Evolutionary conservation across 1,140 invertebrate species (phyloP), one percentile per base, ranked within the genome.

Genomic region (Theocolax elegans): DNA sequence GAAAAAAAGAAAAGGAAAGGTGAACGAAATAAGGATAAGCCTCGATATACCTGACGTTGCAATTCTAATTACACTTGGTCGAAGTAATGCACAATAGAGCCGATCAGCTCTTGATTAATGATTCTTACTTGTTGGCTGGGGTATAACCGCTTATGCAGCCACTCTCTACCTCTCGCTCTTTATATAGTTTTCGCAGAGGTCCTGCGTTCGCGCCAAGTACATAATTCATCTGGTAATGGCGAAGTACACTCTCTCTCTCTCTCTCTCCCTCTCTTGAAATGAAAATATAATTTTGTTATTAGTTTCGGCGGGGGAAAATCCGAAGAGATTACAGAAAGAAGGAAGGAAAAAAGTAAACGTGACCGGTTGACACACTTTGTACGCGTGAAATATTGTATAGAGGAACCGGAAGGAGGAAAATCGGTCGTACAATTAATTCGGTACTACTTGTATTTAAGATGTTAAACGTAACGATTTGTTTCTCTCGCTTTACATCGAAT

Each of bases 71-170:
- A 67, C 42, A 29, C 31, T 17, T 17, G 25, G 17, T 15, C 42
- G 44, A 49, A 19, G 13, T 58, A 59, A 59, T 49, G 54, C 9
- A 59, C 65, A 67, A 48, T 67, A 59, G 65, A 59, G 54, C 6
- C 53, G 19, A 67, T 59, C 65, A 59, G 54, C 21, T 49, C 13
- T 67, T 67, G 65, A 67, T 67, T 67, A 44, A 67, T 67, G 65
- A 59, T 59, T 35, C 65, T 59, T 49, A 44, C 27, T 46, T 67
- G 56, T 66, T 66, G 51, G 64, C 12, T 27, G 25, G 17, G 12
- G 48, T 17, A 44, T 53, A 51, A 64, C 21, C 35, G 27, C 27
- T 53, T 38, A 53, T 51, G 62, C 48, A 53, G 12, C 48, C 9
- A 19, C 46, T 3, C 29, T 9, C n/a, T 2, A 13, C 27, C 3